Percentiles rank a stretch among this genome's conserved stretches.
phyloP scores from a whole-genome alignment of 23 tunicate species.

The Trididemnum clinides region DNA sequence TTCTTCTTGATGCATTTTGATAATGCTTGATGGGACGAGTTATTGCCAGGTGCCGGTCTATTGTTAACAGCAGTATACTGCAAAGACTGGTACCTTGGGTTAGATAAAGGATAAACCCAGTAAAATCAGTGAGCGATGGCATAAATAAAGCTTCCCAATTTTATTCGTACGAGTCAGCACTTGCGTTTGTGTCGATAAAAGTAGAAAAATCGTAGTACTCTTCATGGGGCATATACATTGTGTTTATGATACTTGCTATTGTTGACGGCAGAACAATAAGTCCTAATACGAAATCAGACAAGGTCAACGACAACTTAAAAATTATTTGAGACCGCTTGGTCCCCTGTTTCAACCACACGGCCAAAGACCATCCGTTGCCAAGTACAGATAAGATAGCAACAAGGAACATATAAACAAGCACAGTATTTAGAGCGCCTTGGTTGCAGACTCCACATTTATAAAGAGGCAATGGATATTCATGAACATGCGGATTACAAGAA shows the following conservation, averaged over 20 bases:
- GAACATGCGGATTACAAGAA: constrained; percentile 39
- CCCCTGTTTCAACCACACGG: constrained; percentile 35
- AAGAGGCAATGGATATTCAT: constrained; percentile 35
- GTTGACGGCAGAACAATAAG: constrained; percentile 33
- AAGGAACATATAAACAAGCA: constrained; percentile 8
- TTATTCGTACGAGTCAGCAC: not conserved
- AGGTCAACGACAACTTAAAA: constrained; percentile 45
- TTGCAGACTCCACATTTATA: constrained; percentile 38
- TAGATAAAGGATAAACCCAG: constrained; percentile 16
- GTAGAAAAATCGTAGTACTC: constrained; percentile 43
- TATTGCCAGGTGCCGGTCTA: constrained; percentile 52
- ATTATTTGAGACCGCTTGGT: constrained; percentile 39
- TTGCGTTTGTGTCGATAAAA: not conserved
- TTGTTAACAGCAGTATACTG: constrained; percentile 43
- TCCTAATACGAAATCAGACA: constrained; percentile 58
- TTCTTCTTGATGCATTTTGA: constrained; percentile 23
- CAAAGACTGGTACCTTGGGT: constrained; percentile 55
- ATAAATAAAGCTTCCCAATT: constrained; percentile 33
- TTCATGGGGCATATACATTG: constrained; percentile 33
- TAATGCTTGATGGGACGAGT: constrained; percentile 4
- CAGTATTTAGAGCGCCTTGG: constrained; percentile 3
- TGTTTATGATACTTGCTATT: not conserved
- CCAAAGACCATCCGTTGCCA: constrained; percentile 35
- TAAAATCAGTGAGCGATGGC: constrained; percentile 11
- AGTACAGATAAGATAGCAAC: constrained; percentile 13